These are phyloP conservation scores for Orius laevigatus DNA, from an alignment of 1,140 invertebrate genomes.

Conservation along the genomic window DNA sequence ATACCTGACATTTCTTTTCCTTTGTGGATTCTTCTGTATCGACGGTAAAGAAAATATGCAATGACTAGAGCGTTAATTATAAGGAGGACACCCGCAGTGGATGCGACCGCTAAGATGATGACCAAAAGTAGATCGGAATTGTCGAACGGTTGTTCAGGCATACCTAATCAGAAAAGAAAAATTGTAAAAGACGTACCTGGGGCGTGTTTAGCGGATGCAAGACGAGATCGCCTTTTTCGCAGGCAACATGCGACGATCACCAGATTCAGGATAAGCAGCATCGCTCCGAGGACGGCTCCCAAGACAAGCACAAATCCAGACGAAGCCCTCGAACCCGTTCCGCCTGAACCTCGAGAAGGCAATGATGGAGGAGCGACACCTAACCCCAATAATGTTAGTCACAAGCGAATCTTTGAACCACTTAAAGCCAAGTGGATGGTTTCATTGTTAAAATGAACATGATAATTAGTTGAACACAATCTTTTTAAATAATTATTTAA, in stretches of 20 bases:
- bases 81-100: slow-evolving; percentile 59
- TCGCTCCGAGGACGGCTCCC: slow-evolving; percentile 52
- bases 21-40: slow-evolving; percentile 34
- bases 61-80: slow-evolving; percentile 67
- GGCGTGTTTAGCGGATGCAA: slow-evolving; percentile 12
- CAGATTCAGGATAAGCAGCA: slow-evolving; percentile 60
- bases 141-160: slow-evolving; percentile 47
- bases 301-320: slow-evolving; percentile 46
- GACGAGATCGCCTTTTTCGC: slow-evolving; percentile 36
- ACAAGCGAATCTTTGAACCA: slow-evolving; percentile 1
- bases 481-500: background rate
- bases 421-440: background rate
- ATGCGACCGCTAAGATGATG: slow-evolving; percentile 64
- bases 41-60: slow-evolving; percentile 64
- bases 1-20: slow-evolving; percentile 7
- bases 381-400: slow-evolving; percentile 13
- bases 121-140: slow-evolving; percentile 52
- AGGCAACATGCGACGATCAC: slow-evolving; percentile 77
- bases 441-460: background rate
- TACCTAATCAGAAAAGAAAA: slow-evolving; percentile 29
- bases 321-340: slow-evolving; percentile 5
- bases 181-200: slow-evolving; percentile 14
- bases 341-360: slow-evolving; percentile 20
- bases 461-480: background rate
- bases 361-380: slow-evolving; percentile 20